These are phyloP conservation scores for Episyrphus balteatus DNA, from an alignment of 1,140 invertebrate genomes.

Conservation along the genomic window DNA sequence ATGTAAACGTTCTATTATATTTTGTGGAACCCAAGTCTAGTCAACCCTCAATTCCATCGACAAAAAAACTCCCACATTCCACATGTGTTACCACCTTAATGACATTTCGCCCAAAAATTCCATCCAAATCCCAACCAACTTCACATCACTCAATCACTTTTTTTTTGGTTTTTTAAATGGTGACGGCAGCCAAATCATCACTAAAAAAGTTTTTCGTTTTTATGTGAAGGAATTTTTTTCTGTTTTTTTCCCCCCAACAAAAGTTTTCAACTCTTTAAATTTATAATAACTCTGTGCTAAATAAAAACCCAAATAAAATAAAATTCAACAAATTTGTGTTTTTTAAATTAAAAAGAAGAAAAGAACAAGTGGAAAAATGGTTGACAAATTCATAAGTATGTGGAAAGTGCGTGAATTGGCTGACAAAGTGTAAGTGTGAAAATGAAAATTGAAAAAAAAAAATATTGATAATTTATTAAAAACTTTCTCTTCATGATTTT, in stretches of 20 bases:
- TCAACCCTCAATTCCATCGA: too few species aligned
- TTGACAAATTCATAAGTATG: slow-evolving; percentile 67
- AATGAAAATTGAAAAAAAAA: neutral
- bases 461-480: neutral
- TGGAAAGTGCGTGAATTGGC: slow-evolving; percentile 91
- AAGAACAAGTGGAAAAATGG: slow-evolving; percentile 21
- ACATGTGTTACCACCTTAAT: too few species aligned
- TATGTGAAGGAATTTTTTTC: neutral
- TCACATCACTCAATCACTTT: too few species aligned
- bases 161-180: too few species aligned
- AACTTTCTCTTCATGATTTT: neutral
- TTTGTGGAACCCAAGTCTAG: too few species aligned
- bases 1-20: too few species aligned
- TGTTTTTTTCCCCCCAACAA: neutral
- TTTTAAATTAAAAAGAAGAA: neutral
- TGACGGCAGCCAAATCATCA: slow-evolving; percentile 9
- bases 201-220: slow-evolving; percentile 6
- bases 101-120: too few species aligned
- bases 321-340: neutral
- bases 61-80: too few species aligned
- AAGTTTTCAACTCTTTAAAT: neutral
- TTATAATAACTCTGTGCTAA: neutral
- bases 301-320: neutral
- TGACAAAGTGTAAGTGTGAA: slow-evolving; percentile 84
- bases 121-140: too few species aligned